Conservation (phyloP, 2,113 vertebrate genomes). For the Anthoscopus minutus region DNA sequence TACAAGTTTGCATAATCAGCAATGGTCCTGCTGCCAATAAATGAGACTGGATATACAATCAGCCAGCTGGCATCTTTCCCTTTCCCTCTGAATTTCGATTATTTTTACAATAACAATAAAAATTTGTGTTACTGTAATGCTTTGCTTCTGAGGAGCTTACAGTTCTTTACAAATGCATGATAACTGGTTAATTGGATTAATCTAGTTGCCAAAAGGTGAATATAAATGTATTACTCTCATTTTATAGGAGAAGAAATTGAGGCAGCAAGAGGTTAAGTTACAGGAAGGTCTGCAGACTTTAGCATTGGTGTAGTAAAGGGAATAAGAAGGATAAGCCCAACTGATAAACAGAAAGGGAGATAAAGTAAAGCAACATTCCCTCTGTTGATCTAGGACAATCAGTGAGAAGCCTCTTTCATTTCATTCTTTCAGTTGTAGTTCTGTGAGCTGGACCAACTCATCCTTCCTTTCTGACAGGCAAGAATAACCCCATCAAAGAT, state of each 20-base stretch:
- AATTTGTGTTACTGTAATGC: neutral
- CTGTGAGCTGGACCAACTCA: neutral
- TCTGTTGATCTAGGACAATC: neutral
- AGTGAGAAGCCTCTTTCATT: neutral
- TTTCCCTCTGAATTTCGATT: slow-evolving; percentile 21
- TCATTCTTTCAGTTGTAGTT: neutral
- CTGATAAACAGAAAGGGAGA: neutral
- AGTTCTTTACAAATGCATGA: neutral
- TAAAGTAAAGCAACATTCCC: neutral
- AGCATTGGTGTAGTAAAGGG: neutral
- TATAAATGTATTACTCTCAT: neutral
- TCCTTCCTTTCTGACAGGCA: neutral
- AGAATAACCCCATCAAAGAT: neutral
- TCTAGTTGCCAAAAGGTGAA: neutral
- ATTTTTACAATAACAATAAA: slow-evolving; percentile 18
- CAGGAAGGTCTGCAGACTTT: neutral
- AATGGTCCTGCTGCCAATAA: neutral
- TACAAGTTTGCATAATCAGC: slow-evolving; percentile 10
- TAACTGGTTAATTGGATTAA: slow-evolving; percentile 10
- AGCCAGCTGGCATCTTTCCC: slow-evolving; percentile 43
- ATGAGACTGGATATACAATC: neutral
- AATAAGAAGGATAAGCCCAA: neutral
- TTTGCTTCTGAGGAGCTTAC: neutral
- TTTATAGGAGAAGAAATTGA: neutral
- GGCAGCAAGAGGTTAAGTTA: neutral